Percentiles rank a stretch among this genome's conserved stretches.
These are phyloP conservation scores for Nycticebus coucang DNA, from an alignment of 2,113 vertebrate species.

Conservation along the genomic window DNA sequence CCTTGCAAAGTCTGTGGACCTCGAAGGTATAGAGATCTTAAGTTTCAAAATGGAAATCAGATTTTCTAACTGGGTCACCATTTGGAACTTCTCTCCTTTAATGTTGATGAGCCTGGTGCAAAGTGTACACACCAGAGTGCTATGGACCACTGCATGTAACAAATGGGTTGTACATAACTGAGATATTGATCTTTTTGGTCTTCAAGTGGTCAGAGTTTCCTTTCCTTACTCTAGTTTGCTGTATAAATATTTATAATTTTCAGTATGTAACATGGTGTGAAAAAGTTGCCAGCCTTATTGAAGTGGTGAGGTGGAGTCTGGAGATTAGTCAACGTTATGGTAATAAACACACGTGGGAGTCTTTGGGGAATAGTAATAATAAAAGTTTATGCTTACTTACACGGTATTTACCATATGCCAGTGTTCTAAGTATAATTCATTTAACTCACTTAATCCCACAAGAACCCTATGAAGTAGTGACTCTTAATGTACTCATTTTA, in stretches of 20 bases:
- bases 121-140: background rate
- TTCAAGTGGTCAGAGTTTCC: background rate
- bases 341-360: background rate
- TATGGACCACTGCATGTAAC: background rate
- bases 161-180: background rate
- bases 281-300: background rate
- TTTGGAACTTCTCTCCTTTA: background rate
- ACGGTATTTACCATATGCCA: background rate
- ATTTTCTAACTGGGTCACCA: background rate
- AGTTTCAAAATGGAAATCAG: background rate
- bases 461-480: background rate
- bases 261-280: background rate
- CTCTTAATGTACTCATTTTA: slow-evolving; percentile 25
- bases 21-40: background rate
- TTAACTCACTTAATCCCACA: background rate
- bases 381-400: background rate
- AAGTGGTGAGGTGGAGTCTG: background rate
- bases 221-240: background rate
- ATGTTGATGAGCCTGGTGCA: background rate
- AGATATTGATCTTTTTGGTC: background rate
- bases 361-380: background rate
- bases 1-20: background rate
- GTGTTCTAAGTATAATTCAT: slow-evolving; percentile 31
- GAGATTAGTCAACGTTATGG: background rate
- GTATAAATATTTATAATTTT: slow-evolving; percentile 29